Base-by-base conservation (phyloP, 1,140 invertebrate genomes). In the Calephelis nemesis region DNA sequence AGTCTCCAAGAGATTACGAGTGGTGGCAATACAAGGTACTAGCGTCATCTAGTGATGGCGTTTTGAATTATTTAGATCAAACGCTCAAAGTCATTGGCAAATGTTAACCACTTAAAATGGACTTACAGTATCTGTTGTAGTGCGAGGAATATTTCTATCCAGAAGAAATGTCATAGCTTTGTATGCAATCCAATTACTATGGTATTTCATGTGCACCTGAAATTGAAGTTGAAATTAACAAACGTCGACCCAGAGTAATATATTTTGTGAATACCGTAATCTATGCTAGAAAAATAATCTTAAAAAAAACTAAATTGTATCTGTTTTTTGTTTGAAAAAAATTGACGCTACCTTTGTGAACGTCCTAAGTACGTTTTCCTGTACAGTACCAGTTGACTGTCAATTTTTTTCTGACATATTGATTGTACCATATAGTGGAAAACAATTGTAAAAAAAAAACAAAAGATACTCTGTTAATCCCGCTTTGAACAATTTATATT, bases 61-160 rank as follows among this genome's bases (percentile, higher is more conserved):
- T 19, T 19, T 19, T 19, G 15, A 19, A 19, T 19, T 19, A 19
- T 19, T 19, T 19, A 19, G 15, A 19, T 19, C 15, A 19, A 19
- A 19, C 0, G 15, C 15, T 19, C 15, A 19, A 19, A 19, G 15
- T 19, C 15, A 19, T 19, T 19, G 15, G 15, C 15, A 19, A 19
- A 19, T 19, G 15, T 19, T 19, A 19, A 19, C 15, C 15, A 19
- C 15, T 19, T 66, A 71, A 71, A 67, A 71, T 72, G 68, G 63
- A 72, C 70, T 72, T 67, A 72, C 70, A 67, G 70, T 72, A 72
- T 68, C 62, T 63, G 62, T 72, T 72, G 62, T 72, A n/a, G 39
- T 42, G 42, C 66, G 52, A 68, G 62, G 65, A 50, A 4, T 72
- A 65, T 65, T 72, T 72, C 70, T 72, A 67, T 72, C 63, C 40